Percentiles rank a stretch among this genome's conserved stretches.
Evolutionary conservation across 2,888 invertebrate genomes (phyloP).

Genomic region (Oxytorus armatus): DNA sequence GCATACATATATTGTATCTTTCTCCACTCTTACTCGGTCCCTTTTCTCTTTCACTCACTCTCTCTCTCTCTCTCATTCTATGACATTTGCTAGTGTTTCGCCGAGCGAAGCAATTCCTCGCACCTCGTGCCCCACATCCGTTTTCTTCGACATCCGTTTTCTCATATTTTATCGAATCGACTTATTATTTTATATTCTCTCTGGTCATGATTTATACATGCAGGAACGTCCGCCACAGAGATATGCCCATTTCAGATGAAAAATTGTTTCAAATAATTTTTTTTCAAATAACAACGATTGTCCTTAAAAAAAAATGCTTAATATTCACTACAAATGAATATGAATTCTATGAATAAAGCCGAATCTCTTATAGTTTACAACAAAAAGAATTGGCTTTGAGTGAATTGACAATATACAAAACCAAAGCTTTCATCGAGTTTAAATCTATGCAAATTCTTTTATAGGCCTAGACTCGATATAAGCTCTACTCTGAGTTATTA

Average conservation of each 20-base stretch:
- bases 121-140: conserved; percentile 42
- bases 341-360: not conserved
- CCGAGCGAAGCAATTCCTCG: conserved; percentile 48
- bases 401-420: not conserved
- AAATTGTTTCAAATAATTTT: conserved; percentile 2
- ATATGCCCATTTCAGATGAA: conserved; percentile 1
- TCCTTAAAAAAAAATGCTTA: not conserved
- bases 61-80: conserved; percentile 34
- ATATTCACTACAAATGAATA: no score
- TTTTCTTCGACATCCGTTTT: conserved; percentile 57
- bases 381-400: no score
- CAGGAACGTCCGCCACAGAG: conserved; percentile 4
- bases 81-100: conserved; percentile 34
- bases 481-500: no score
- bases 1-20: conserved; percentile 18
- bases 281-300: not conserved
- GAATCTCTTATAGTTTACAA: no score
- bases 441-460: conserved; percentile 1
- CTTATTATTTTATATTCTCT: conserved; percentile 37
- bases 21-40: conserved; percentile 51
- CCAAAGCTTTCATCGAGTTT: not conserved
- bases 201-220: conserved; percentile 38
- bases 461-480: no score
- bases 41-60: conserved; percentile 50
- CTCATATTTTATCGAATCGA: conserved; percentile 32